Conservation (phyloP, 2,888 invertebrate species). For the Lasiommata megera region DNA sequence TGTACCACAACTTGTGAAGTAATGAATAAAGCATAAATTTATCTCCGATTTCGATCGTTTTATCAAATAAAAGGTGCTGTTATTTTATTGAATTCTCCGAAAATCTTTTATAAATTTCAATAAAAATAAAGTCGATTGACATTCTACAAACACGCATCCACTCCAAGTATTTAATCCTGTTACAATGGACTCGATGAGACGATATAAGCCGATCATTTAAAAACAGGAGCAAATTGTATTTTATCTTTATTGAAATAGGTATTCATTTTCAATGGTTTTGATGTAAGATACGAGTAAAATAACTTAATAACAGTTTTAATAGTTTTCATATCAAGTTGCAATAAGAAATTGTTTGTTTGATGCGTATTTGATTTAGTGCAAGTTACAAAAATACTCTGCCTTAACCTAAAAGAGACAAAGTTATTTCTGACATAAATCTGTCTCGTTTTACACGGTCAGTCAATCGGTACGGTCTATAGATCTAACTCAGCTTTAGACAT, state of each 20-base stretch:
- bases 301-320: not conserved
- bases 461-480: no score
- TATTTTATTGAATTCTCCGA: conserved; percentile 20
- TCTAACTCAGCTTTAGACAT: no score
- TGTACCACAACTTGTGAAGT: not conserved
- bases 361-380: no score
- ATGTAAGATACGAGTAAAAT: conserved; percentile 1
- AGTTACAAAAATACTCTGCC: no score
- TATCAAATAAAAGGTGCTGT: conserved; percentile 1
- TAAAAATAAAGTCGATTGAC: conserved; percentile 56
- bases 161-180: conserved; percentile 69
- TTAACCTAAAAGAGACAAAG: no score
- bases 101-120: conserved; percentile 26
- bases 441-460: no score
- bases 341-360: no score
- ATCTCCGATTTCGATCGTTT: not conserved
- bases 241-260: conserved; percentile 15
- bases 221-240: conserved; percentile 47
- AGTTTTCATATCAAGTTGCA: no score
- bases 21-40: conserved; percentile 3
- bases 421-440: no score
- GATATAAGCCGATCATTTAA: conserved; percentile 73
- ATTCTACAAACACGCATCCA: conserved; percentile 64
- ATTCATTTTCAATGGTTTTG: conserved; percentile 5
- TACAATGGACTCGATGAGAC: conserved; percentile 68